A percentile compares a stretch with the other conserved stretches of the same genome.
These are phyloP conservation scores for Diprion similis DNA, from an alignment of 1,140 invertebrate genomes.

Conservation along the genomic window DNA sequence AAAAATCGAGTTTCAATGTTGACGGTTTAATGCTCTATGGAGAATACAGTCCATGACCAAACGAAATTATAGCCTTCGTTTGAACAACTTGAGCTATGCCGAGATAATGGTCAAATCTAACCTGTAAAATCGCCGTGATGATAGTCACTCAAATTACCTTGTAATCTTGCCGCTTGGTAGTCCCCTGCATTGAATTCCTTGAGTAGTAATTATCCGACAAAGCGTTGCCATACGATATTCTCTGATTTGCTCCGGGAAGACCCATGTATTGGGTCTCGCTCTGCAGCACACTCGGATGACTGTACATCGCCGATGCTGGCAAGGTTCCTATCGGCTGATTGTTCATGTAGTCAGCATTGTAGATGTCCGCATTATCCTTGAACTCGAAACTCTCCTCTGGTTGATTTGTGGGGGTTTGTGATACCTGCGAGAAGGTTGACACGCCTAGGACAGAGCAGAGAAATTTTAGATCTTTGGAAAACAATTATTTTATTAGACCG, in stretches of 20 bases:
- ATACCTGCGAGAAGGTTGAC: conserved; percentile 59
- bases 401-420: conserved; percentile 48
- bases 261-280: conserved; percentile 50
- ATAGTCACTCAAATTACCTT: conserved; percentile 45
- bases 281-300: conserved; percentile 49
- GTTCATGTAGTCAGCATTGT: conserved; percentile 54
- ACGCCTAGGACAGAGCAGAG: conserved; percentile 52
- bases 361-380: conserved; percentile 62
- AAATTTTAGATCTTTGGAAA: not conserved
- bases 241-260: conserved; percentile 41
- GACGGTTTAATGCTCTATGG: no score
- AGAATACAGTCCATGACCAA: no score
- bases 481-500: no score
- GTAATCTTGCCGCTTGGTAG: conserved; percentile 61
- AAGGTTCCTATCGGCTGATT: conserved; percentile 55
- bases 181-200: conserved; percentile 43
- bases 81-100: no score
- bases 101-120: no score
- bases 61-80: no score
- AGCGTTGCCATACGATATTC: conserved; percentile 44
- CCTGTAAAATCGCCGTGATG: no score
- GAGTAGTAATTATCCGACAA: conserved; percentile 55
- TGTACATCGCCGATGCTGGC: conserved; percentile 58
- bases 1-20: no score
- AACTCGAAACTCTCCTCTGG: conserved; percentile 72